phyloP scores from a whole-genome alignment of 2,888 invertebrate genomes.

The Salticus scenicus region DNA sequence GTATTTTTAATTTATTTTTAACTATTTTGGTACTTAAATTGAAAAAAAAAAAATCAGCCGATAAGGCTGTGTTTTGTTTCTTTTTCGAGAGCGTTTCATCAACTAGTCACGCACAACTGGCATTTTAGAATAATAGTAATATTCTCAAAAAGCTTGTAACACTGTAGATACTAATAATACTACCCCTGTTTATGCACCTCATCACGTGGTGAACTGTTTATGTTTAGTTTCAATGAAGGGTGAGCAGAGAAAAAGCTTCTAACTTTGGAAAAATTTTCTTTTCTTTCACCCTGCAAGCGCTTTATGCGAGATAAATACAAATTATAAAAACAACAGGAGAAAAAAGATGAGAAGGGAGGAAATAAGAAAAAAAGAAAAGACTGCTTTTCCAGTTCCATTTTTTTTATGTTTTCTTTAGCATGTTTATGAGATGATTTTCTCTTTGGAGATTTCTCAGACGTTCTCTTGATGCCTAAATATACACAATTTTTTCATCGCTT shows the following conservation, averaged over 20 bases:
- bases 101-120: neutral
- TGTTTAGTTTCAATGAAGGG: constrained; percentile 24
- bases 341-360: too few species aligned
- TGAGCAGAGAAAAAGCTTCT: constrained; percentile 26
- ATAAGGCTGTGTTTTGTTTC: too few species aligned
- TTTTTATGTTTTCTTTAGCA: constrained; percentile 5
- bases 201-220: constrained; percentile 42
- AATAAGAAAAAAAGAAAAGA: constrained; percentile 23
- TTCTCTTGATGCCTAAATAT: constrained; percentile 10
- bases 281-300: neutral
- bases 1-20: too few species aligned
- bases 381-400: neutral
- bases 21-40: too few species aligned
- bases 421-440: constrained; percentile 22
- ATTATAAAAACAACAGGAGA: constrained; percentile 17
- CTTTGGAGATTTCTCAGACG: constrained; percentile 14
- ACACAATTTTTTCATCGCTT: constrained; percentile 15
- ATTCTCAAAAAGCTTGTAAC: neutral
- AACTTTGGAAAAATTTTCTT: constrained; percentile 21
- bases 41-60: too few species aligned
- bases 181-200: constrained; percentile 2
- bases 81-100: neutral
- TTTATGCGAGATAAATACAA: constrained; percentile 38
- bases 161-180: constrained; percentile 37
- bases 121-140: constrained; percentile 27